These are phyloP conservation scores for Collichthys lucidus DNA, from an alignment of 2,113 vertebrate species.

Conservation along the genomic window DNA sequence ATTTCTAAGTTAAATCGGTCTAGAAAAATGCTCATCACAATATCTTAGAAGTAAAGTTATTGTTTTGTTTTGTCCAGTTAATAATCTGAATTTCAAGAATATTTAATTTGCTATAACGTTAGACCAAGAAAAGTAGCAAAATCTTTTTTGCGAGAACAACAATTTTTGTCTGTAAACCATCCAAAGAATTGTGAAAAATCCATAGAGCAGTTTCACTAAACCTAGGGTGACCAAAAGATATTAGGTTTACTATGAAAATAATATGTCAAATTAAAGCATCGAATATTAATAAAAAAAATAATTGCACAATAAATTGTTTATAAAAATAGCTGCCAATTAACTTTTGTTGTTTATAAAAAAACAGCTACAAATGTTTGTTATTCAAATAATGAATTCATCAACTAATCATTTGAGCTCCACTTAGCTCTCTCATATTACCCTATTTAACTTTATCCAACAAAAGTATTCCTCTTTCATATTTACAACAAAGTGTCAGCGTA, in stretches of 20 bases:
- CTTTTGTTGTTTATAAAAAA: background rate
- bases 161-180: background rate
- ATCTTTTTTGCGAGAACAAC: background rate
- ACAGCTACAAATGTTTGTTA: background rate
- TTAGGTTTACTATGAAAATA: background rate
- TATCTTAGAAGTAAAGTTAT: background rate
- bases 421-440: background rate
- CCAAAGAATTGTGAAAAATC: background rate
- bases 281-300: background rate
- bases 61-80: background rate
- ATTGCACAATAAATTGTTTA: background rate
- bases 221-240: background rate
- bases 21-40: background rate
- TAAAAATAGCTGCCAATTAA: background rate
- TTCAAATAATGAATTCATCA: background rate
- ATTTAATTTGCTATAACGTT: background rate
- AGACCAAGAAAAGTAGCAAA: background rate
- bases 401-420: background rate
- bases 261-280: background rate
- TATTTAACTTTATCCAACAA: background rate
- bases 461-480: background rate
- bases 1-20: background rate
- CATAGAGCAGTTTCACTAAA: background rate
- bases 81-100: background rate
- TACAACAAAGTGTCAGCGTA: background rate